phyloP scores from a whole-genome alignment of 2,113 vertebrate species.

The Neolamprologus sp. region DNA sequence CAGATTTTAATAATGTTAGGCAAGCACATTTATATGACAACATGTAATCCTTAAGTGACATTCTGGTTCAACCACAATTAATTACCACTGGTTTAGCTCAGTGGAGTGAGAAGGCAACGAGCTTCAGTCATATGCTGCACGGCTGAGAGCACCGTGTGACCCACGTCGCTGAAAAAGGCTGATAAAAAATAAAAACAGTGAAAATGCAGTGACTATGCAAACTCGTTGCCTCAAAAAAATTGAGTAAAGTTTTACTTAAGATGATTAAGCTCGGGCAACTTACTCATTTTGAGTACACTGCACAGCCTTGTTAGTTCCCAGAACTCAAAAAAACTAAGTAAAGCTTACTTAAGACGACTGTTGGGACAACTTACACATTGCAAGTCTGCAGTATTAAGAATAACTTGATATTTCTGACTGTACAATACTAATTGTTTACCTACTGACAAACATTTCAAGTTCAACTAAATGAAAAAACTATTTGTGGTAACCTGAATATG shows the following conservation, averaged over 20 bases:
- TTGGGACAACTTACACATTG: accelerated
- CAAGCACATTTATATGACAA: not conserved
- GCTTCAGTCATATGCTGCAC: not conserved
- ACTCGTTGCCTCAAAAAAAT: too few species aligned
- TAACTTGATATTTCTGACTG: too few species aligned
- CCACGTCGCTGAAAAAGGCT: not conserved
- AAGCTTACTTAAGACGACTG: too few species aligned
- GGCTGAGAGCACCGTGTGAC: not conserved
- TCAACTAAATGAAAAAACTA: too few species aligned
- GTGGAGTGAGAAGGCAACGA: not conserved
- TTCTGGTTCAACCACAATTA: not conserved
- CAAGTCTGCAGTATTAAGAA: too few species aligned
- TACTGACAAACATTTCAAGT: too few species aligned
- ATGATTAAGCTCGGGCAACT: too few species aligned
- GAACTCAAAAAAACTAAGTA: too few species aligned
- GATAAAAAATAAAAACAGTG: not conserved
- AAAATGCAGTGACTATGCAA: not conserved
- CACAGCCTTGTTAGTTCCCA: accelerated
- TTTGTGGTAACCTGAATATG: too few species aligned
- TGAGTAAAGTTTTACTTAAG: too few species aligned
- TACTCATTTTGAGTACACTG: too few species aligned
- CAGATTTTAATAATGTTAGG: not conserved
- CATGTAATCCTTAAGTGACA: not conserved
- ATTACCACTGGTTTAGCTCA: not conserved
- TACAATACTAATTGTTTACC: accelerated